These are phyloP conservation scores for Oscheius sp. DNA, from an alignment of 1,140 invertebrate genomes.

Conservation along the genomic window DNA sequence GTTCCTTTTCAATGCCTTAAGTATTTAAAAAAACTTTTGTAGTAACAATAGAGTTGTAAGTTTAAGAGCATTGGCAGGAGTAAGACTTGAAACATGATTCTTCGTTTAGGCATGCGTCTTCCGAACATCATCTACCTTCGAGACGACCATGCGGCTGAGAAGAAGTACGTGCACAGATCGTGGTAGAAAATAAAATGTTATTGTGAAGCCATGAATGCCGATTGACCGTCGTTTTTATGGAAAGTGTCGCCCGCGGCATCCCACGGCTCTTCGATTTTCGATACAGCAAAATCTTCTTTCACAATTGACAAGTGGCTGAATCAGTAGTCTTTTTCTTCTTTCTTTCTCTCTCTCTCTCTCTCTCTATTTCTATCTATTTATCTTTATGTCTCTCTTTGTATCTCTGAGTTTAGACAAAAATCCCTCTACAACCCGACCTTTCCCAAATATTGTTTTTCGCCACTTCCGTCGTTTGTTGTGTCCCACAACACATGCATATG, in stretches of 20 bases:
- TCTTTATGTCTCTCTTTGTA: not conserved
- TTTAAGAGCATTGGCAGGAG: too few relatives aligned
- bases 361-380: not conserved
- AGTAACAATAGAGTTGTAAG: too few relatives aligned
- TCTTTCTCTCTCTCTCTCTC: not conserved
- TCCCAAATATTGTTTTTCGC: too few relatives aligned
- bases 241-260: not conserved
- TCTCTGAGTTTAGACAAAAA: too few relatives aligned
- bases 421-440: too few relatives aligned
- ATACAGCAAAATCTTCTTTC: not conserved
- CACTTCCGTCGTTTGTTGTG: too few relatives aligned
- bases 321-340: not conserved
- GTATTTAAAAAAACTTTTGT: too few relatives aligned
- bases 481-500: too few relatives aligned
- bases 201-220: not conserved
- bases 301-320: not conserved
- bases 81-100: not conserved
- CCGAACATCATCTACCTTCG: slow-evolving; percentile 7
- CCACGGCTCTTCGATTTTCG: not conserved
- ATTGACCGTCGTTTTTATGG: not conserved
- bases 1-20: too few relatives aligned
- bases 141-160: not conserved
- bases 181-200: not conserved
- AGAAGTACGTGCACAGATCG: not conserved
- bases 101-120: not conserved